These are phyloP conservation scores for Thaumatotibia leucotreta DNA, from an alignment of 1,140 invertebrate species.

Conservation along the genomic window DNA sequence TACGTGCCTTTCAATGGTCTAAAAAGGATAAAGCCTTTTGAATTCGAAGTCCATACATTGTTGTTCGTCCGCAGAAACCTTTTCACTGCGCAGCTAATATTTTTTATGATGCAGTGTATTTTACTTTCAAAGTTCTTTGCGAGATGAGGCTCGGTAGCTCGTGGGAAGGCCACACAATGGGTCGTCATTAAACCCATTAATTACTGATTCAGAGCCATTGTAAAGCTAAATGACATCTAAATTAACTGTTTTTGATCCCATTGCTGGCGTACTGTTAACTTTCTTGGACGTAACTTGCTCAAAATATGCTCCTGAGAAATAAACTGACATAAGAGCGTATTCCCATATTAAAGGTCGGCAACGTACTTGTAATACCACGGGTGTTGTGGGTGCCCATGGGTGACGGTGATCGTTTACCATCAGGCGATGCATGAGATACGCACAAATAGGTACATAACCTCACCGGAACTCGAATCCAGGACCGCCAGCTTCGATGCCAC, in stretches of 20 bases:
- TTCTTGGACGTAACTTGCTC: background rate
- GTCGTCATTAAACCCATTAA: conserved; percentile 50
- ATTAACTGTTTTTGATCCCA: conserved; percentile 13
- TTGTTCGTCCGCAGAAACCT: background rate
- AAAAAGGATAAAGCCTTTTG: conserved; percentile 6
- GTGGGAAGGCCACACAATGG: conserved; percentile 21
- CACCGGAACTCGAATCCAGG: too few species aligned
- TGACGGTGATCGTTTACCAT: too few species aligned
- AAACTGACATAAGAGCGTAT: too few species aligned
- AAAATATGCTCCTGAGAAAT: too few species aligned
- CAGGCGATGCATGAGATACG: too few species aligned
- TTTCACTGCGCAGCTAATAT: background rate
- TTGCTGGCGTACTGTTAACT: background rate
- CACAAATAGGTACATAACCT: too few species aligned
- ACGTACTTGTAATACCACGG: too few species aligned
- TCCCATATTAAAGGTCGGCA: too few species aligned
- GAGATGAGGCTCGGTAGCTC: background rate
- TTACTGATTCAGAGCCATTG: conserved; percentile 52
- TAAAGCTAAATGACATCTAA: conserved; percentile 8
- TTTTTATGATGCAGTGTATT: conserved; percentile 3
- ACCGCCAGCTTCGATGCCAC: too few species aligned
- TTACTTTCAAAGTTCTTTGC: conserved; percentile 11
- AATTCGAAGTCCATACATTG: conserved; percentile 7
- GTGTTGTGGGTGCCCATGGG: too few species aligned
- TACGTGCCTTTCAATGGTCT: background rate